These are phyloP conservation scores for Coelogynopora nodosa DNA, from an alignment of 2,888 invertebrate genomes.

Conservation along the genomic window DNA sequence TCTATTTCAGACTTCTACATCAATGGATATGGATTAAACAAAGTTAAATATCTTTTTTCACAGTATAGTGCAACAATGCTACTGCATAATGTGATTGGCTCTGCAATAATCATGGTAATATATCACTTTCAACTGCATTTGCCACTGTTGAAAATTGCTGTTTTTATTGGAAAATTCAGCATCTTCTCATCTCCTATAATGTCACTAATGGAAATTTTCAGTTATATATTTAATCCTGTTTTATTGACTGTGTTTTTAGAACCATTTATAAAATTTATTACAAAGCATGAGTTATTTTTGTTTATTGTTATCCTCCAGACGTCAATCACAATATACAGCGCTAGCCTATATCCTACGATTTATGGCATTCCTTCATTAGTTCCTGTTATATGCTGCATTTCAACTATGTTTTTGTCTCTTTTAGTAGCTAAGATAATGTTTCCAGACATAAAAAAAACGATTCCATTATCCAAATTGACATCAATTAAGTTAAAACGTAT, in stretches of 20 bases:
- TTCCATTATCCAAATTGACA: neutral
- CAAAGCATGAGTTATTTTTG: neutral
- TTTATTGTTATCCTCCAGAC: neutral
- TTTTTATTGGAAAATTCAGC: neutral
- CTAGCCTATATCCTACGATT: no score
- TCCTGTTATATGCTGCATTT: neutral
- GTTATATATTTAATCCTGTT: neutral
- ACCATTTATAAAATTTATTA: neutral
- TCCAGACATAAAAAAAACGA: neutral
- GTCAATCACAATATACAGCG: neutral
- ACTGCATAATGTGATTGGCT: no score
- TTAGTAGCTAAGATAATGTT: neutral
- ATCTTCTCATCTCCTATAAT: neutral
- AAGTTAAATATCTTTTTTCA: no score
- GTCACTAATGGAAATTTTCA: neutral
- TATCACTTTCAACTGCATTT: neutral
- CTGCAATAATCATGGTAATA: neutral
- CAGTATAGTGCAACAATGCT: no score
- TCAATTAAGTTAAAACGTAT: neutral
- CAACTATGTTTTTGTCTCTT: neutral
- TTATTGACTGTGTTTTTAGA: neutral
- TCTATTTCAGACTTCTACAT: no score
- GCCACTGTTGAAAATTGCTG: neutral
- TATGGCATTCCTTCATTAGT: no score
- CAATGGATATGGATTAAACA: no score